Evolutionary conservation across 2,888 invertebrate genomes (phyloP).

Genomic region (Anthophora plumipes): DNA sequence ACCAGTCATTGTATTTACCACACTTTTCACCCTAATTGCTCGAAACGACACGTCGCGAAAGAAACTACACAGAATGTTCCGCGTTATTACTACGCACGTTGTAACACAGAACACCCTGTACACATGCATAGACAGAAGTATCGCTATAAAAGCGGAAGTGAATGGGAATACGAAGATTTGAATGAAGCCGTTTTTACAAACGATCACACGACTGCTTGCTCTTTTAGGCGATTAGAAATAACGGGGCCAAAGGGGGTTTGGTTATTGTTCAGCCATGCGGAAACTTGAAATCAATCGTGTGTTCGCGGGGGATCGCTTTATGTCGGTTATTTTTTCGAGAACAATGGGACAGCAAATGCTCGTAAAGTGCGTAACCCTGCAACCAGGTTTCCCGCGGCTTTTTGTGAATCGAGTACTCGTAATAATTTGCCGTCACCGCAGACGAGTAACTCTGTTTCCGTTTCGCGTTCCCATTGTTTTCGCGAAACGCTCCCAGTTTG

Average conservation of each 20-base stretch:
- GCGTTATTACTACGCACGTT: no score
- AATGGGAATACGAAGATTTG: not conserved
- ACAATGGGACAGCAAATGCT: constrained; percentile 11
- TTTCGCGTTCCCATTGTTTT: constrained; percentile 16
- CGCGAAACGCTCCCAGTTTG: constrained; percentile 3
- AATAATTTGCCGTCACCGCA: constrained; percentile 37
- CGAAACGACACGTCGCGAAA: no score
- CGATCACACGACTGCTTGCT: not conserved
- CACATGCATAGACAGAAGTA: no score
- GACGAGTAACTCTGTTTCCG: constrained; percentile 19
- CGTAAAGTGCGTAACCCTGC: not conserved
- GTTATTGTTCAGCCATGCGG: constrained; percentile 1
- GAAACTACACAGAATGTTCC: no score
- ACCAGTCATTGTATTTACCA: no score
- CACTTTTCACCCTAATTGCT: no score
- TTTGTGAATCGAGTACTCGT: constrained; percentile 37
- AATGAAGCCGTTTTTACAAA: not conserved
- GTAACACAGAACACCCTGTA: no score
- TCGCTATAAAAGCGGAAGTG: not conserved
- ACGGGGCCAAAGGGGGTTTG: not conserved
- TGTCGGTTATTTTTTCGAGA: constrained; percentile 26
- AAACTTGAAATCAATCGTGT: constrained; percentile 21
- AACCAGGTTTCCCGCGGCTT: constrained; percentile 13
- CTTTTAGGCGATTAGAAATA: not conserved
- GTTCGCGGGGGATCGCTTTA: not conserved